Evolutionary conservation across 2,797 vertebrate species (phyloP).

Genomic region (Enoplosus armatus): DNA sequence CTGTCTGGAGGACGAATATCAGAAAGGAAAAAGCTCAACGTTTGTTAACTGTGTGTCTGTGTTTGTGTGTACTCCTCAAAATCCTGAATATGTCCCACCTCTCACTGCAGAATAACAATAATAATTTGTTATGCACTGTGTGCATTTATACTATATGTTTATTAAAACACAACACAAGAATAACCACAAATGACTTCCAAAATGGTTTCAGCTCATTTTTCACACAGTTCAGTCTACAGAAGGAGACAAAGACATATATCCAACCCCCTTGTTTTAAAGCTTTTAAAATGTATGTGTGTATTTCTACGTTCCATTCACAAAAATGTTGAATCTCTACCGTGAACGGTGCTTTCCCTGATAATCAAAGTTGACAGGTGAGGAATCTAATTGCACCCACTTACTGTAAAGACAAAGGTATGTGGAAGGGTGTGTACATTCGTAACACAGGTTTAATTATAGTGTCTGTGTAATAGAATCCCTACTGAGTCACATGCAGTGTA

Average conservation of each 20-base stretch:
- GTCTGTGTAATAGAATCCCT: conserved; percentile 67
- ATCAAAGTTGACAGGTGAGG: conserved; percentile 42
- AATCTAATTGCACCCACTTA: conserved; percentile 55
- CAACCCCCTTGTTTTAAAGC: conserved; percentile 52
- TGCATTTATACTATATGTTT: background rate
- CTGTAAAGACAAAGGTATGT: conserved; percentile 48
- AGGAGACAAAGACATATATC: conserved; percentile 65
- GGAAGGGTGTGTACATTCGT: conserved; percentile 57
- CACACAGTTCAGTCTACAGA: conserved; percentile 20
- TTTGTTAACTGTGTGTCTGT: conserved; percentile 19
- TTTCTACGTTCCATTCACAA: conserved; percentile 33
- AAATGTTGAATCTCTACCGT: conserved; percentile 14
- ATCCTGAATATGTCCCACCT: background rate
- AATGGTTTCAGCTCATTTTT: conserved; percentile 64
- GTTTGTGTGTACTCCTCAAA: background rate
- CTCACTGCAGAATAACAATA: conserved; percentile 34
- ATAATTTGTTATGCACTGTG: background rate
- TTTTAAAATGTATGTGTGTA: conserved; percentile 57
- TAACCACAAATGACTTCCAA: conserved; percentile 61
- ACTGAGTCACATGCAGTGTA: conserved; percentile 50
- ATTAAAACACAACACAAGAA: conserved; percentile 57
- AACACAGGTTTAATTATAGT: conserved; percentile 72
- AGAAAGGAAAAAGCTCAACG: conserved; percentile 12
- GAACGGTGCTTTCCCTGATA: conserved; percentile 40
- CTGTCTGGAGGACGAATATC: conserved; percentile 51